Evolutionary conservation across 2,113 vertebrate genomes (phyloP), one percentile per base, ranked within the genome.

Genomic region (Nansenia antarctica): DNA sequence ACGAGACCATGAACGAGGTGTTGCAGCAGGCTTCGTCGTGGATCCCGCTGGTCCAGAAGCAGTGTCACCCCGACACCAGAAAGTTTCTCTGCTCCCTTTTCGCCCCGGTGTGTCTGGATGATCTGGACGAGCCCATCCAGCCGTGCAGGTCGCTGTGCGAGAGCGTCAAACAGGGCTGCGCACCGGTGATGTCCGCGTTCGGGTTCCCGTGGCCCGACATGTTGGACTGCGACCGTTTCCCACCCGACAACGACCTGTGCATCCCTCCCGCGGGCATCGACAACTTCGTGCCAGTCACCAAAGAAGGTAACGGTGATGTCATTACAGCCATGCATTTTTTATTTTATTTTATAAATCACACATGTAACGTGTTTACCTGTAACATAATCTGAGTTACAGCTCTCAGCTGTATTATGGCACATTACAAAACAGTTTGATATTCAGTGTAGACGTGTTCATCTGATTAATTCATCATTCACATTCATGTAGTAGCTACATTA

Each of bases 31-130:
- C 98, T 9, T 92, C 94, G 47, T 95, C 98, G 39, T 99, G 98
- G 98, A 97, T 97, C 85, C 97, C 98, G 5, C 92, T 99, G 73
- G 94, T 99, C 31, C 95, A 97, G 88, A 99, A 98, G 90, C 96
- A 95, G 70, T 99, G 98, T 72, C 94, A 99, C 79, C 92, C 95
- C 1, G 98, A 99, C 91, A 99, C 97, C n/a, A 94, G 94, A 67
- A 98, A 96, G 87, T 99, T 99, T 86, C 95, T 99, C 5, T 99
- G 98, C 90, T 98, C 98, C 11, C 95, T 99, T 35, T 99, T 98
- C 64, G 96, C 97, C 1, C 97, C 97, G 0, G 96, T 99, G 52
- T 99, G 97, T 72, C 93, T 99, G 78, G 94, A 95, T 57, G 96
- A 98, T 60, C 72, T 98, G 85, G 96, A 98, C 82, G 97, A 98